Evolutionary conservation across 2,113 vertebrate species (phyloP).

Genomic region (Saccopteryx leptura): DNA sequence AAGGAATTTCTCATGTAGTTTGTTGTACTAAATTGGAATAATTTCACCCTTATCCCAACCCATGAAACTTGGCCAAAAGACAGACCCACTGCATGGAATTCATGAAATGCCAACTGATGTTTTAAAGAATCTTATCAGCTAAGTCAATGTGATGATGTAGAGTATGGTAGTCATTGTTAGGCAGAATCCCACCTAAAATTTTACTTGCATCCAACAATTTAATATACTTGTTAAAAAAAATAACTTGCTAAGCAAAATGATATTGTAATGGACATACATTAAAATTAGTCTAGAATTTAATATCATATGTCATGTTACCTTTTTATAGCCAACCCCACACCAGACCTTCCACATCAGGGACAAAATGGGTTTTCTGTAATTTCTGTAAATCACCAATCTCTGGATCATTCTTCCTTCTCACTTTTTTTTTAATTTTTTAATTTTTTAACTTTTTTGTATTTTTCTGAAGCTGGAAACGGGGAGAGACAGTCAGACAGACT

Average conservation of each 20-base stretch:
- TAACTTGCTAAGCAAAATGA: background rate
- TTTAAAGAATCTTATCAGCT: background rate
- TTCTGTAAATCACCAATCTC: background rate
- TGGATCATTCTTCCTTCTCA: background rate
- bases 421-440: background rate
- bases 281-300: conserved; percentile 16
- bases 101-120: background rate
- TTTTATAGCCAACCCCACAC: background rate
- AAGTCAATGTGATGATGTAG: background rate
- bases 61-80: background rate
- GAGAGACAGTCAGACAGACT: too few species aligned
- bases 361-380: background rate
- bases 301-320: background rate
- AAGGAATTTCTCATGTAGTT: background rate
- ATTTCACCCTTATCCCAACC: background rate
- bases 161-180: background rate
- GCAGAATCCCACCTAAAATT: background rate
- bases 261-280: background rate
- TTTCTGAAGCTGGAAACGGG: too few species aligned
- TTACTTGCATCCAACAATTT: background rate
- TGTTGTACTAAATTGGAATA: background rate
- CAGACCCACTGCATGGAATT: background rate
- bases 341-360: background rate
- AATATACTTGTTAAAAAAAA: background rate
- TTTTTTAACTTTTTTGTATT: too few species aligned